A percentile compares a stretch with the other conserved stretches of the same genome.
These are phyloP conservation scores for Peromyscus maniculatus DNA, from an alignment of 2,113 vertebrate species.

Conservation along the genomic window DNA sequence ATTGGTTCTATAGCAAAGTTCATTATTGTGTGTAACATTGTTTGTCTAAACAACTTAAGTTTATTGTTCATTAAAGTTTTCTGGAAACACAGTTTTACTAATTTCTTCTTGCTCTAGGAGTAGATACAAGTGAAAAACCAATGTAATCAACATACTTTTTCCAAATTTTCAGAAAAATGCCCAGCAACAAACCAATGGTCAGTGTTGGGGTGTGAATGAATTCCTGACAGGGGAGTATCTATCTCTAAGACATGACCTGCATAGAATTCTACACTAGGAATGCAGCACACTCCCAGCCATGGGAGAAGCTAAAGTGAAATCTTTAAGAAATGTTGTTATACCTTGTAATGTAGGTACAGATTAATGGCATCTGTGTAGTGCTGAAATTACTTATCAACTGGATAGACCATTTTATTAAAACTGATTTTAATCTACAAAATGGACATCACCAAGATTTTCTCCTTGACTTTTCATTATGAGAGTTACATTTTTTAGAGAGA, in stretches of 20 bases:
- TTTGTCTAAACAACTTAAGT: background rate
- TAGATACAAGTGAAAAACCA: background rate
- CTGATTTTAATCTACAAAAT: background rate
- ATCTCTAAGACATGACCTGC: too few species aligned
- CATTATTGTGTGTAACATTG: background rate
- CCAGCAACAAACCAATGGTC: background rate
- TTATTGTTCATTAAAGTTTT: background rate
- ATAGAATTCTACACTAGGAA: background rate
- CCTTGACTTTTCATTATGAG: background rate
- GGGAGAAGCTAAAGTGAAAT: background rate
- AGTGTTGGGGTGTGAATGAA: too few species aligned
- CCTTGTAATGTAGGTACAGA: background rate
- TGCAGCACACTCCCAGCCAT: too few species aligned
- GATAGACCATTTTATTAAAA: background rate
- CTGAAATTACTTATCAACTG: background rate
- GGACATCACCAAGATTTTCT: background rate
- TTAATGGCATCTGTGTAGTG: background rate
- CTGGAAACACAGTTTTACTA: background rate
- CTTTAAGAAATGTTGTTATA: background rate
- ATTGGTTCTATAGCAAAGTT: background rate
- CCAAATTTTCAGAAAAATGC: background rate
- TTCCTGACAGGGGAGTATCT: background rate
- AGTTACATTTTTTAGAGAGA: background rate
- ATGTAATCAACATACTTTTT: background rate
- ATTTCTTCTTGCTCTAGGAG: background rate